Conservation (phyloP, 1,140 invertebrate species). For the Gryllus bimaculatus region DNA sequence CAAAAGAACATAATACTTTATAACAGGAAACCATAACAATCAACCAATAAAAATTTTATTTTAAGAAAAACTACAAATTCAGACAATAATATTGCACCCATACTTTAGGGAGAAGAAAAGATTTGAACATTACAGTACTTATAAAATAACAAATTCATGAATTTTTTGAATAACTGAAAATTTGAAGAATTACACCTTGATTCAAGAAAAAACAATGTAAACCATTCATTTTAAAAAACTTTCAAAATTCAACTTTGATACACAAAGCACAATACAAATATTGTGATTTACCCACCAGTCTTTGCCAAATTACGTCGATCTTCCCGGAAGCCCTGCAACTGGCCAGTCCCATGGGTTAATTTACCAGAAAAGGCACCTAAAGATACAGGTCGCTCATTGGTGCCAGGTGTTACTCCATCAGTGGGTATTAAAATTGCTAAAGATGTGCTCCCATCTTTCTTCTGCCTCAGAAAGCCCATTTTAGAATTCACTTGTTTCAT, state of each 20-base stretch:
- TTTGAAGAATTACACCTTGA: too few relatives aligned
- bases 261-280: constrained; percentile 9
- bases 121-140: too few relatives aligned
- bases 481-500: constrained; percentile 29
- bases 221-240: too few relatives aligned
- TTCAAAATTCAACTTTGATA: constrained; percentile 1
- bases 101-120: too few relatives aligned
- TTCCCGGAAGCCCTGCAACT: constrained; percentile 64
- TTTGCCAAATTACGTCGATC: constrained; percentile 82
- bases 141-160: too few relatives aligned
- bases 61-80: constrained; percentile 6
- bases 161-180: too few relatives aligned
- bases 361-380: constrained; percentile 66
- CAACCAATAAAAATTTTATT: constrained; percentile 7
- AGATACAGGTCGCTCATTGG: constrained; percentile 67
- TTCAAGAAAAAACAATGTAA: too few relatives aligned
- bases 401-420: constrained; percentile 55
- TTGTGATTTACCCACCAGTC: constrained; percentile 33
- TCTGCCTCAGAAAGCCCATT: constrained; percentile 72
- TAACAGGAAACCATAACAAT: background rate
- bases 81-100: background rate
- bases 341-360: constrained; percentile 64
- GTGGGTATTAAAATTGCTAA: constrained; percentile 78
- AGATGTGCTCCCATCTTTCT: constrained; percentile 75
- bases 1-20: constrained; percentile 26